These are phyloP conservation scores for Planiliza haematocheilus DNA, from an alignment of 2,113 vertebrate genomes.

Conservation along the genomic window DNA sequence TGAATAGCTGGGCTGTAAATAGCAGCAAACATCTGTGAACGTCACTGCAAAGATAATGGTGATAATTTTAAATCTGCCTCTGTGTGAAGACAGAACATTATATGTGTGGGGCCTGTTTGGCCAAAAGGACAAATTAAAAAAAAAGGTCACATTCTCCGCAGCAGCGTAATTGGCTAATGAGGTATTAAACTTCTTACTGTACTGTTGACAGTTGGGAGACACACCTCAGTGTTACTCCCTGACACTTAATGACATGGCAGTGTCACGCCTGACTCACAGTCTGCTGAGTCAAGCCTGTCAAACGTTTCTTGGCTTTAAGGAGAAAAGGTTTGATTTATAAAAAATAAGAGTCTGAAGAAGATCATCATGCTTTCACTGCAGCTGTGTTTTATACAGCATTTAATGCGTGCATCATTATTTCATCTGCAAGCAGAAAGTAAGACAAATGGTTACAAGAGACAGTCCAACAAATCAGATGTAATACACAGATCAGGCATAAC, in stretches of 20 bases:
- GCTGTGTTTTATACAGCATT: slow-evolving; percentile 1
- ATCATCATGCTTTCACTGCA: neutral
- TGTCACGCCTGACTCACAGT: slow-evolving; percentile 56
- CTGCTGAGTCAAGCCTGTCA: slow-evolving; percentile 24
- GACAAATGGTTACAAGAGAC: neutral
- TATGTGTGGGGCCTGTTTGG: slow-evolving; percentile 8
- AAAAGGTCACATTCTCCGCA: neutral
- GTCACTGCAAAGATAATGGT: slow-evolving; percentile 27
- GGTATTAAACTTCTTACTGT: slow-evolving; percentile 9
- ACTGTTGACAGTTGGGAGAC: slow-evolving; percentile 8
- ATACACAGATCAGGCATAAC: too few relatives aligned
- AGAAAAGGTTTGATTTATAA: slow-evolving; percentile 2
- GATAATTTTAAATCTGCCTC: slow-evolving; percentile 10
- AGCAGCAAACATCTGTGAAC: slow-evolving; percentile 31
- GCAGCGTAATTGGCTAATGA: neutral
- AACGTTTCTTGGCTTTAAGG: slow-evolving; percentile 17
- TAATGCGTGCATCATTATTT: neutral
- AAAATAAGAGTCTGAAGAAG: slow-evolving; percentile 2
- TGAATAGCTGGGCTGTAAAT: slow-evolving; percentile 61
- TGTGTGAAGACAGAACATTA: slow-evolving; percentile 12
- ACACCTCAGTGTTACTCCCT: slow-evolving; percentile 40
- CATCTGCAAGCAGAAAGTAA: neutral
- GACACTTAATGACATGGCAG: neutral
- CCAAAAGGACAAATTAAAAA: neutral
- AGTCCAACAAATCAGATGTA: too few relatives aligned